Percentiles rank a stretch among this genome's conserved stretches.
Evolutionary conservation across 2,797 vertebrate species (phyloP).

Genomic region (Peromyscus nudipes): DNA sequence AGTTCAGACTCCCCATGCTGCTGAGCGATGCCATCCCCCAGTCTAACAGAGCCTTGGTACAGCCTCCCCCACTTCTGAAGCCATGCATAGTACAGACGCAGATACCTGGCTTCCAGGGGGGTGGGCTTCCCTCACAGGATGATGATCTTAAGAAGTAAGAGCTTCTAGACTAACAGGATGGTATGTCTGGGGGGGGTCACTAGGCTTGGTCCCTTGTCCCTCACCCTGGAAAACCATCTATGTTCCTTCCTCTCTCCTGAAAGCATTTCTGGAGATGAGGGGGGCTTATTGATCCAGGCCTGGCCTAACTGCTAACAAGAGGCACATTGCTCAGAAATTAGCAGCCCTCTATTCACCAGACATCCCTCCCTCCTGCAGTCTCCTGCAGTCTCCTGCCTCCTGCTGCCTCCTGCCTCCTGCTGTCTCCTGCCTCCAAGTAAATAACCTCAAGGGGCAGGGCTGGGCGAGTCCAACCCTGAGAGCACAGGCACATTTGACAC

Average conservation of each 20-base stretch:
- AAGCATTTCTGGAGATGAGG: not conserved
- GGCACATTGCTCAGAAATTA: accelerated
- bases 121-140: not conserved
- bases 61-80: not conserved
- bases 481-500: accelerated
- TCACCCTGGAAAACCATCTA: not conserved
- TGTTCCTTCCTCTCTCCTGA: not conserved
- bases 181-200: too few species aligned
- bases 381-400: too few species aligned
- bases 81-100: too few species aligned
- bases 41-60: not conserved
- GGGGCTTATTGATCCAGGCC: not conserved
- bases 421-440: too few species aligned
- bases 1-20: not conserved
- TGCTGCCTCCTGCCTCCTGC: too few species aligned
- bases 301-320: not conserved
- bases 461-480: too few species aligned
- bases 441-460: not conserved
- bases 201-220: not conserved
- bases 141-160: not conserved
- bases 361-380: too few species aligned
- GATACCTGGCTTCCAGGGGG: not conserved
- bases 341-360: accelerated
- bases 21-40: not conserved
- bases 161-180: not conserved